Evolutionary conservation across 2,888 invertebrate genomes (phyloP), one percentile per base, ranked within the genome.

Genomic region (Horisme vitalbata): DNA sequence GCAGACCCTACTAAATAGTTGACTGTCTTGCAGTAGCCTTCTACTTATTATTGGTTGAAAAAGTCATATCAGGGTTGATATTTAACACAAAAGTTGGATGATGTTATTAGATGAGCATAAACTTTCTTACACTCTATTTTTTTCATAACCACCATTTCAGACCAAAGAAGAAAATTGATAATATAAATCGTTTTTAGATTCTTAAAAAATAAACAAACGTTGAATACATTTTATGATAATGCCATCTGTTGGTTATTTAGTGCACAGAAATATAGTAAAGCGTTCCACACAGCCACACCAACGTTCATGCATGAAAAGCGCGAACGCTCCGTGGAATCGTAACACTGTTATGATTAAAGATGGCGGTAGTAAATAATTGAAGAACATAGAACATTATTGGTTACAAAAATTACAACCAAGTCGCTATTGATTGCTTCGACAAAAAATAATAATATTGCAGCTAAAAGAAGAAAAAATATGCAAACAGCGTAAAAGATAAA

Each of bases 71-170:
- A n/a, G 2, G 57, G 26, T 20, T 54, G 38, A 51, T 72, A 82
- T 60, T 50, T 67, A 9, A 65, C 83, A 54, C 86, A 86, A 57
- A 65, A 86, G 46, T 77, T 83, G 1, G 83, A 79, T 0, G 62
- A 31, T 1, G 77, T 75, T 3, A 72, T 57, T 1, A 76, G 43
- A n/a, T 45, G 13, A 4, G 53, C 52, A 44, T 71, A 68, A 10
- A 28, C n/a, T 8, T 47, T 30, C 6, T 27, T 10, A 56, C 85
- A 86, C 28, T 71, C 66, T 0, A 32, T 20, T 39, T 41, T 61
- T 4, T 64, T 47, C 5, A 76, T 36, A 3, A 85, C 56, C 3
- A 47, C 14, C 79, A 84, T 78, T 37, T 78, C 61, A 0, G 78
- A 56, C 58, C 56, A 52, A 13, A 83, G 11, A n/a, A 82, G 63